Conservation (phyloP, 2,113 vertebrate genomes). For the Vulpes lagopus region DNA sequence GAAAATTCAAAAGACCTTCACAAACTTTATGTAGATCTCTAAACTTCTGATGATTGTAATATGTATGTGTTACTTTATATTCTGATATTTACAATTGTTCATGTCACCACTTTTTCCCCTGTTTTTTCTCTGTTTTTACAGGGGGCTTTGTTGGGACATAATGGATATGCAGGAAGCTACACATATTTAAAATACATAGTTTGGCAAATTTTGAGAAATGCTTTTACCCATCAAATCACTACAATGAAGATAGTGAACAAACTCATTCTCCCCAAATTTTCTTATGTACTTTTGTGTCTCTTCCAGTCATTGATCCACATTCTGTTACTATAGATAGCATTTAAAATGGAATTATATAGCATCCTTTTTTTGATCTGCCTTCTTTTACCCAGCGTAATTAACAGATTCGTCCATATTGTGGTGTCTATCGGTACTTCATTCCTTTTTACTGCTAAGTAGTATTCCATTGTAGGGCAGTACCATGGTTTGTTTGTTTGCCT, state of each 20-base stretch:
- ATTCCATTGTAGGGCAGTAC: not conserved
- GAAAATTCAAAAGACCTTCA: not conserved
- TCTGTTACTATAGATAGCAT: not conserved
- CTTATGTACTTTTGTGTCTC: not conserved
- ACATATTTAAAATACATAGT: constrained; percentile 7
- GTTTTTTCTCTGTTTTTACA: not conserved
- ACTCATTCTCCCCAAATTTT: not conserved
- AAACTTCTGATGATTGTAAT: constrained; percentile 16
- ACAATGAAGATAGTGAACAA: not conserved
- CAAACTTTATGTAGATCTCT: not conserved
- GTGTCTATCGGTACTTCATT: not conserved
- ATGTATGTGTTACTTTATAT: not conserved
- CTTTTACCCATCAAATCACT: not conserved
- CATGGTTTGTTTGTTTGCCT: not conserved
- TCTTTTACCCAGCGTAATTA: not conserved
- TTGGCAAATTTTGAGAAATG: constrained; percentile 15
- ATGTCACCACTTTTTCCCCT: not conserved
- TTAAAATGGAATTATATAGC: not conserved
- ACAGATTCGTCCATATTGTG: not conserved
- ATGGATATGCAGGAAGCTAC: not conserved
- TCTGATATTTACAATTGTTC: constrained; percentile 23
- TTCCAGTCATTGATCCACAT: not conserved
- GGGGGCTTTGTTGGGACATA: not conserved
- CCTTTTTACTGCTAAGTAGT: not conserved
- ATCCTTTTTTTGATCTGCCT: not conserved